Evolutionary conservation across 1,140 invertebrate genomes (phyloP).

Genomic region (Zaprionus ghesquierei): DNA sequence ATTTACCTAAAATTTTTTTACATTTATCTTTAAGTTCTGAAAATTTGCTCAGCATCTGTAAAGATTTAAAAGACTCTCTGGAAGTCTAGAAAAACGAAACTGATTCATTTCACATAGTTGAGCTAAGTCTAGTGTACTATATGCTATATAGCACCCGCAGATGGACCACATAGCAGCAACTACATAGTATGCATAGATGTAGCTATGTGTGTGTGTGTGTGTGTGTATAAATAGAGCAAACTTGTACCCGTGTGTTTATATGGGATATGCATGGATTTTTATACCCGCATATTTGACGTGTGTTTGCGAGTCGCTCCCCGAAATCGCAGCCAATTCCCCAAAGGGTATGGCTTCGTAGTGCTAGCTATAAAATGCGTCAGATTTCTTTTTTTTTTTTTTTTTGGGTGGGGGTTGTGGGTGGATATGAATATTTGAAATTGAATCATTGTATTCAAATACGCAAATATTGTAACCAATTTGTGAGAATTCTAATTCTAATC

Average conservation of each 20-base stretch:
- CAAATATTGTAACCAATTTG: background rate
- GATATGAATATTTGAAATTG: slow-evolving; percentile 10
- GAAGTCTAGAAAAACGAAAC: too few species aligned
- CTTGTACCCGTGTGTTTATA: background rate
- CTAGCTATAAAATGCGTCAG: slow-evolving; percentile 6
- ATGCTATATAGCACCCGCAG: slow-evolving; percentile 9
- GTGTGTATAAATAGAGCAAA: background rate
- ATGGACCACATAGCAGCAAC: slow-evolving; percentile 4
- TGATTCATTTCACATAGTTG: background rate
- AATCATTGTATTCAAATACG: slow-evolving; percentile 2
- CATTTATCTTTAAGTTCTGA: too few species aligned
- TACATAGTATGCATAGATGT: background rate
- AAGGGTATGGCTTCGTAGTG: background rate
- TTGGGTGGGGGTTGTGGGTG: background rate
- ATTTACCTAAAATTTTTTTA: too few species aligned
- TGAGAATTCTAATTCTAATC: too few species aligned
- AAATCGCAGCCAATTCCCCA: slow-evolving; percentile 16
- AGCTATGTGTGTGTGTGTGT: background rate
- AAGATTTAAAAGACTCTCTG: too few species aligned
- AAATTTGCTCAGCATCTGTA: too few species aligned
- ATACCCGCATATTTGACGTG: slow-evolving; percentile 26
- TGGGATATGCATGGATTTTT: background rate
- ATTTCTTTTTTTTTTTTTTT: too few species aligned
- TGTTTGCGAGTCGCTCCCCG: background rate
- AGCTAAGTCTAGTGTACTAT: background rate